Conservation (phyloP, 2,888 invertebrate genomes). For the Noctua pronuba region DNA sequence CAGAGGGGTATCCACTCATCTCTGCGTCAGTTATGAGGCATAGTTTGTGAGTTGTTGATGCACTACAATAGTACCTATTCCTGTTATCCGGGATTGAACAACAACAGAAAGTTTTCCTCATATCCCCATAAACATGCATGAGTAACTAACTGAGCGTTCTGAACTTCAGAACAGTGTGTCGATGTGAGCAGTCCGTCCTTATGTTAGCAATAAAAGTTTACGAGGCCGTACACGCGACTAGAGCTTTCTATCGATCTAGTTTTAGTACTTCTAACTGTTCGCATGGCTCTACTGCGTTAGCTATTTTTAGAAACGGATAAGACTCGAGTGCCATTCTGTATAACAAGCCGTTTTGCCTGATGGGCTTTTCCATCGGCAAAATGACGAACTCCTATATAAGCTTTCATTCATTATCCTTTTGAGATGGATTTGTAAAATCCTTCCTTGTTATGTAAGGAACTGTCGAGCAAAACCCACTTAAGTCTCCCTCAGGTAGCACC, state of each 20-base stretch:
- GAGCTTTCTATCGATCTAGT: constrained; percentile 64
- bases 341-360: not conserved
- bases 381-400: not conserved
- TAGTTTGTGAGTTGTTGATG: not conserved
- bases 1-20: not conserved
- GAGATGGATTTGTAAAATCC: not conserved
- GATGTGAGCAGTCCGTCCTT: constrained; percentile 40
- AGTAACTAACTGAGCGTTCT: constrained; percentile 32
- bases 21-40: not conserved
- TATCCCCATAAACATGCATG: constrained; percentile 38
- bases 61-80: not conserved
- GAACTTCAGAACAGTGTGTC: constrained; percentile 33
- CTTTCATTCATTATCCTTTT: not conserved
- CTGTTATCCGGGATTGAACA: not conserved
- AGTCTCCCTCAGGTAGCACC: too few species aligned
- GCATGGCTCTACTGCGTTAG: constrained; percentile 27
- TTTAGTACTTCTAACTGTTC: constrained; percentile 52
- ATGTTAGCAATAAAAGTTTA: constrained; percentile 65
- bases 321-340: constrained; percentile 1
- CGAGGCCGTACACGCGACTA: constrained; percentile 58
- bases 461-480: not conserved
- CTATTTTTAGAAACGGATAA: constrained; percentile 41
- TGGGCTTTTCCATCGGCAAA: not conserved
- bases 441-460: not conserved
- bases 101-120: constrained; percentile 19